These are phyloP conservation scores for Caenorhabditis sp. DNA, from an alignment of 2,888 invertebrate species.

Conservation along the genomic window DNA sequence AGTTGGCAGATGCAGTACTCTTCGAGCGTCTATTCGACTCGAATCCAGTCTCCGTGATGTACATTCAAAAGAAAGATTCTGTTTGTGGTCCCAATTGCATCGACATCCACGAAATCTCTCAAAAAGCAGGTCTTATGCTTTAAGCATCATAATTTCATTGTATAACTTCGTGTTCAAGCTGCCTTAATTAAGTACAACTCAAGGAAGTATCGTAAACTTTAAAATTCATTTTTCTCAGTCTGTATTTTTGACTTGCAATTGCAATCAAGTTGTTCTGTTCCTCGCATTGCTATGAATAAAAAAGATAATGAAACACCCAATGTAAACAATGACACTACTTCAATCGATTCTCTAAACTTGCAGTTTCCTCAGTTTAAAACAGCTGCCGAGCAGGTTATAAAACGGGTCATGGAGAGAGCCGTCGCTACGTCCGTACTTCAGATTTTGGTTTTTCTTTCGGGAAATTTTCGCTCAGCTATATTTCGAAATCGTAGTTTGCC, in stretches of 20 bases:
- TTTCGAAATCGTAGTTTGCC: too few relatives aligned
- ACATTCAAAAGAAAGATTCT: conserved; percentile 65
- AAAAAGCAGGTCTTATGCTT: conserved; percentile 58
- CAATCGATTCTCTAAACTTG: too few relatives aligned
- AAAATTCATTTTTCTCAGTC: neutral
- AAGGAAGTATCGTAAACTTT: neutral
- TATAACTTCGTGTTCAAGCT: conserved; percentile 23
- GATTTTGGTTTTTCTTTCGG: too few relatives aligned
- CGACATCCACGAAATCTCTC: conserved; percentile 62
- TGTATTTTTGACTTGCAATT: neutral
- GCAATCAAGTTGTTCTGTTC: neutral
- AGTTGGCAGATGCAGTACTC: conserved; percentile 56
- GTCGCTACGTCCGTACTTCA: neutral
- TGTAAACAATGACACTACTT: neutral
- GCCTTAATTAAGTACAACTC: conserved; percentile 33
- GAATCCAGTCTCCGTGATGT: conserved; percentile 53
- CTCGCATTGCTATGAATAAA: neutral
- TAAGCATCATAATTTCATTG: conserved; percentile 13
- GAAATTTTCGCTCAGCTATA: too few relatives aligned
- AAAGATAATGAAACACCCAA: conserved; percentile 5
- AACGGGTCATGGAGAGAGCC: neutral
- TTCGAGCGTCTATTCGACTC: conserved; percentile 42
- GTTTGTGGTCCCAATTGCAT: conserved; percentile 62
- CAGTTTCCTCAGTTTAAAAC: neutral
- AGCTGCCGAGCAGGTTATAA: neutral